Base-by-base conservation (phyloP, 2,113 vertebrate genomes). In the Callipepla squamata region DNA sequence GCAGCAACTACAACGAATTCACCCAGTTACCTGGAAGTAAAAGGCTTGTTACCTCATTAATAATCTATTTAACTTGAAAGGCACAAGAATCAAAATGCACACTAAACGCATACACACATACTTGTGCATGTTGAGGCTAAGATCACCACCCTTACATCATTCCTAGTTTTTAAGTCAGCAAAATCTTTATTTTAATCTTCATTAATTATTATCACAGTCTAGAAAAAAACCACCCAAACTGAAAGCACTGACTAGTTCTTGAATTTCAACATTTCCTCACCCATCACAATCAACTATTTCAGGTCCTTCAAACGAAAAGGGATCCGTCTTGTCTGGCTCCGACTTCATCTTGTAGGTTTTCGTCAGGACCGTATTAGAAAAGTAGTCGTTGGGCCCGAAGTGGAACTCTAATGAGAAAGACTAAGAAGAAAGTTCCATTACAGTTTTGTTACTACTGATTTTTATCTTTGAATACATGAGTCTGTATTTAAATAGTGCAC, bases 301-400 rank as follows among this genome's bases (percentile, higher is more conserved):
- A 65, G 99, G 99, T 14, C 99, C 99, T 96, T 99, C 99, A 25
- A 99, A 99, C 20, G 99, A 99, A 92, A 99, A 99, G 3, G 99
- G 99, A 36, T 99, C 99, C 2, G 97, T 91, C 40, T 98, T 94
- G 50, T 99, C 99, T 13, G 99, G 99, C 91, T 99, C 99, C 0
- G 99, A 99, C 95, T 99, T 99, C 99, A 99, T 99, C 97, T 99
- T 99, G 98, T 99, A 99, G 3, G 98, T 98, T 97, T 99, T 99
- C 36, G 99, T 99, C 97, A 99, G 98, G 85, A 99, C 95, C 40
- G 98, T 92, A 76, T 99, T 99, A 97, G 98, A 98, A 75, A 99
- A 99, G 98, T 98, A 99, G 89, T 98, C 98, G 61, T 99, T 99
- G 85, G 99, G 97, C 95, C 98, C 99, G 48, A 99, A 99, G 97